Conservation (phyloP, 2,113 vertebrate species). For the Taxidea taxus region DNA sequence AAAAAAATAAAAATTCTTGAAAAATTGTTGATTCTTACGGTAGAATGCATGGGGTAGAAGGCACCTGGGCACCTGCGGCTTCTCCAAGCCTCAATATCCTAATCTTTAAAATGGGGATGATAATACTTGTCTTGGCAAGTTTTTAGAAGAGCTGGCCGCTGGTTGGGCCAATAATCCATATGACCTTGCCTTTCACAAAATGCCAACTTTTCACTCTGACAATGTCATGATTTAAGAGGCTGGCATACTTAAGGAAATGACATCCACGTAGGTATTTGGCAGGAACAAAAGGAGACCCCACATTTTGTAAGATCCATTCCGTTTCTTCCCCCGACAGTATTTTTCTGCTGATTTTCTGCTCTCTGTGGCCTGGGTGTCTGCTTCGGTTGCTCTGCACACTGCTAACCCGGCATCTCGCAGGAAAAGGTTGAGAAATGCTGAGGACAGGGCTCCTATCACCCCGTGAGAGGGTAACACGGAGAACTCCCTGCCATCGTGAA, state of each 20-base stretch:
- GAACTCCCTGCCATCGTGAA: not conserved
- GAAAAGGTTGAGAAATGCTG: not conserved
- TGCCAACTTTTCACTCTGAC: not conserved
- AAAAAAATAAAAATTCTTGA: not conserved
- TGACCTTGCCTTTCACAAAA: not conserved
- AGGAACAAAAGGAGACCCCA: not conserved
- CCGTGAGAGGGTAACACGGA: not conserved
- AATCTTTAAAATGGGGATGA: not conserved
- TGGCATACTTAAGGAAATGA: not conserved
- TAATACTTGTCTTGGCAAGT: not conserved
- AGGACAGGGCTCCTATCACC: not conserved
- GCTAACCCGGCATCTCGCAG: not conserved
- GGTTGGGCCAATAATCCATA: not conserved
- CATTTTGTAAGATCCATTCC: not conserved
- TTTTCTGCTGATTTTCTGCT: not conserved
- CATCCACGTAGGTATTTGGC: not conserved
- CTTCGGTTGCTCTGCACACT: not conserved
- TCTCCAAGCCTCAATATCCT: not conserved
- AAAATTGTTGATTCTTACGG: not conserved
- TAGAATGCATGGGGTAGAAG: not conserved
- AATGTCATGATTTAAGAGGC: not conserved
- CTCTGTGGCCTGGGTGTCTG: not conserved
- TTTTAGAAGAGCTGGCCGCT: not conserved
- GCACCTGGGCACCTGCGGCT: not conserved
- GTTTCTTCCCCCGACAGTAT: not conserved